Evolutionary conservation across 2,888 invertebrate genomes (phyloP), one percentile per base, ranked within the genome.

Genomic region (Tridacna gigas): DNA sequence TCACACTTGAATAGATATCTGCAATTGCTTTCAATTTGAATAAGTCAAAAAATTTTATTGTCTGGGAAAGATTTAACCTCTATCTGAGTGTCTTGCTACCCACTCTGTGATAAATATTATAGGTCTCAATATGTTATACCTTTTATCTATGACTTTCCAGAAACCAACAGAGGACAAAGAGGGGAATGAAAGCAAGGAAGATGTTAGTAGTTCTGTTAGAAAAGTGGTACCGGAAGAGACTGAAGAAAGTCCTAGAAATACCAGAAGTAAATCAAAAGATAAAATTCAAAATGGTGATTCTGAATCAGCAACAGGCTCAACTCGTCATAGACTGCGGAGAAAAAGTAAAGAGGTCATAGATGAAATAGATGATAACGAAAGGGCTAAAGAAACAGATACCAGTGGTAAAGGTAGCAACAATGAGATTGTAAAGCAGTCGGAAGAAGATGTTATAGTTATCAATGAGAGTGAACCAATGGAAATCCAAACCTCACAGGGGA

Each of bases 391-490:
- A 13, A 63, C 2, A 5, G 63, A 63, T n/a, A 25, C 3, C 13
- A 22, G 20, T 9, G 56, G 2, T 20, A 56, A 37, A 37, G 37
- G 37, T 37, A 60, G 9, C 9, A 60, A 18, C 15, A 56, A 11
- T 56, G 11, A 56, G 20, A 56, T 9, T 20, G 56, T 3, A 20
- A 56, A 56, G 56, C 56, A 56, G 56, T 20, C 11, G 66, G 56
- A 66, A 45, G 22, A 77, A 9, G 65, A 48, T 51, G 75, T 78
- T 11, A 60, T 82, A n/a, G 78, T 82, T 7, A 82, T 82, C 20
- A 60, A 82, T 15, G 82, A 82, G 22, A 82, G 82, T 79, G 78
- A 82, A 51, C 51, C 28, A 0, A 69, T 82, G 74, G 78, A 81
- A 60, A 22, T 47, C 0, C 77, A 75, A 11, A n/a, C n/a, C 5